These are phyloP conservation scores for Ctenochaetus hawaiiensis DNA, from an alignment of 2,797 vertebrate genomes.

Conservation along the genomic window DNA sequence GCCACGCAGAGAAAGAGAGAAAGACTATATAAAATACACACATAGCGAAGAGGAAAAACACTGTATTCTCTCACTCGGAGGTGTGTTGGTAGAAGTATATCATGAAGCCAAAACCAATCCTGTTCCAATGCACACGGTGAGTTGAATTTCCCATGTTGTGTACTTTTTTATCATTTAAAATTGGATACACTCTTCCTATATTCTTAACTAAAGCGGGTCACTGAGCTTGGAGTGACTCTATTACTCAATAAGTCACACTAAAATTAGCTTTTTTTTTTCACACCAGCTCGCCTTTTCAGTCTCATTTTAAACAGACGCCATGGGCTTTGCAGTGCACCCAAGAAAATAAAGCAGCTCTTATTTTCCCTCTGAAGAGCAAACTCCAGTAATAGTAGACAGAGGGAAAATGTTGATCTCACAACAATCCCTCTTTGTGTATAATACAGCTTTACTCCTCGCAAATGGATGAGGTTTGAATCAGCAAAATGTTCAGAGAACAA, in stretches of 20 bases:
- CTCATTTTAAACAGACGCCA: slow-evolving; percentile 68
- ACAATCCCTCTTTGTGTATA: slow-evolving; percentile 61
- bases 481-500: slow-evolving; percentile 60
- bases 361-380: slow-evolving; percentile 57
- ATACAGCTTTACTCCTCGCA: slow-evolving; percentile 59
- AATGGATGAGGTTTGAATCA: slow-evolving; percentile 71
- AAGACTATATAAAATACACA: slow-evolving; percentile 67
- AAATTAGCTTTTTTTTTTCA: slow-evolving; percentile 55
- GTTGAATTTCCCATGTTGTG: slow-evolving; percentile 46
- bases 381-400: slow-evolving; percentile 55
- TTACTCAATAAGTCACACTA: slow-evolving; percentile 60
- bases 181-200: slow-evolving; percentile 52
- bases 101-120: slow-evolving; percentile 49
- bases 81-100: slow-evolving; percentile 69
- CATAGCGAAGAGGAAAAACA: slow-evolving; percentile 31
- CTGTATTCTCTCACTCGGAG: slow-evolving; percentile 61
- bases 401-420: slow-evolving; percentile 67
- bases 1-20: slow-evolving; percentile 53
- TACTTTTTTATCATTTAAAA: slow-evolving; percentile 64
- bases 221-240: slow-evolving; percentile 63
- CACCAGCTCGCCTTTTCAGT: slow-evolving; percentile 55
- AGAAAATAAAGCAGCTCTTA: slow-evolving; percentile 61
- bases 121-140: slow-evolving; percentile 35
- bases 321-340: slow-evolving; percentile 55
- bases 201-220: slow-evolving; percentile 63